Base-by-base conservation (phyloP, 1,140 invertebrate genomes). In the Pogonomyrmex californicus region DNA sequence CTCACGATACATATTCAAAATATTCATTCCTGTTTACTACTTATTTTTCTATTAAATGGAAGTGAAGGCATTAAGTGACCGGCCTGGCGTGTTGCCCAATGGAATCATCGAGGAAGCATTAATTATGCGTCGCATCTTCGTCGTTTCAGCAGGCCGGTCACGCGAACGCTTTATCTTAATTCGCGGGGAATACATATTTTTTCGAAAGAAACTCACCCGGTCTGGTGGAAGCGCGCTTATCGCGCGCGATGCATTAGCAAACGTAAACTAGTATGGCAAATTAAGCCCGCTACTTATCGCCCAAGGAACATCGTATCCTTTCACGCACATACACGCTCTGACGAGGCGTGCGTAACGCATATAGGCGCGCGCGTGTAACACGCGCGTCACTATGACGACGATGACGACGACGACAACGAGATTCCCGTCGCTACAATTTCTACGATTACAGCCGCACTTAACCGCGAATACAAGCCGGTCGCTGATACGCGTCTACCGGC, bases 361-460 rank as follows among this genome's bases (percentile, higher is more conserved):
- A 23, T 54, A 58, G 60, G 58, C 33, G 56, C 10, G 51, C 23
- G 33, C 68, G 82, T 76, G 87, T 79, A 76, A 75, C 86, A 86
- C 66, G 83, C 78, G 65, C 30, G 75, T 23, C 65, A 49, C 23
- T 49, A 23, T 68, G 33, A 49, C 49, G 23, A 71, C 68, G 41
- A 71, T n/a, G 17, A 70, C 41, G 51, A 17, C 17, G 54, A 78
- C 68, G 62, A 78, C 56, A 70, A 87, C 71, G 83, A 23, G 65
- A 87, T 89, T 83, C 78, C 41, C 17, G 71, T 87, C 78, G 71
- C 58, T 86, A 65, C 85, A 89, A 90, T 90, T 89, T 90, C 88
- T 89, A 85, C 79, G 85, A 90, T 89, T 90, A 90, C 88, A 90
- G 83, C 66, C 68, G 85, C 77, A 51, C 60, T 90, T 89, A 90